These are phyloP conservation scores for Penaeus japonicus DNA, from an alignment of 1,140 invertebrate genomes.

Conservation along the genomic window DNA sequence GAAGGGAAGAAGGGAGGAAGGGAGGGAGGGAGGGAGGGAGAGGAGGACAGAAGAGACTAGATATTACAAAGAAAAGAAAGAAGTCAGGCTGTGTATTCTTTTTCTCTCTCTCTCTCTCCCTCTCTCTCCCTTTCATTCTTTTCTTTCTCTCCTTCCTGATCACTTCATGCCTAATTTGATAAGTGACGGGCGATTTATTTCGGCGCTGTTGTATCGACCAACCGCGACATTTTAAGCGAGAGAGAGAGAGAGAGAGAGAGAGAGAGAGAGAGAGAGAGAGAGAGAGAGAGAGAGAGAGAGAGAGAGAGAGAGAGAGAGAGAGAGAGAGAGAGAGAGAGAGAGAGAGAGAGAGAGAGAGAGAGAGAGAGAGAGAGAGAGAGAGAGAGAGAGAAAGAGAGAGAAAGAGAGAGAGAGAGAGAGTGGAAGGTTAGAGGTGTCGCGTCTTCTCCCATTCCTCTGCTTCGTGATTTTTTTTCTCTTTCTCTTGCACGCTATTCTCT, in stretches of 20 bases:
- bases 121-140: not conserved
- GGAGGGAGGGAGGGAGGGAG: too few relatives aligned
- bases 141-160: not conserved
- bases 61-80: too few relatives aligned
- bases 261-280: not conserved
- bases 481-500: too few relatives aligned
- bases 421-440: not conserved
- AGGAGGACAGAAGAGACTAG: too few relatives aligned
- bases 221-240: not conserved
- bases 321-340: not conserved
- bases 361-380: not conserved
- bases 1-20: too few relatives aligned
- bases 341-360: not conserved
- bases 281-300: not conserved
- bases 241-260: not conserved
- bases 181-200: slow-evolving; percentile 15
- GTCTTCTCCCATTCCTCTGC: too few relatives aligned
- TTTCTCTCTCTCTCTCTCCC: not conserved
- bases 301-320: too few relatives aligned
- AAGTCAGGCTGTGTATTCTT: not conserved
- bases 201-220: not conserved
- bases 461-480: not conserved
- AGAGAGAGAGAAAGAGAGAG: slow-evolving; percentile 6
- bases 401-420: not conserved
- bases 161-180: slow-evolving; percentile 25